Percentiles rank a stretch among this genome's conserved stretches.
These are phyloP conservation scores for Gortyna flavago DNA, from an alignment of 2,888 invertebrate species.

Conservation along the genomic window DNA sequence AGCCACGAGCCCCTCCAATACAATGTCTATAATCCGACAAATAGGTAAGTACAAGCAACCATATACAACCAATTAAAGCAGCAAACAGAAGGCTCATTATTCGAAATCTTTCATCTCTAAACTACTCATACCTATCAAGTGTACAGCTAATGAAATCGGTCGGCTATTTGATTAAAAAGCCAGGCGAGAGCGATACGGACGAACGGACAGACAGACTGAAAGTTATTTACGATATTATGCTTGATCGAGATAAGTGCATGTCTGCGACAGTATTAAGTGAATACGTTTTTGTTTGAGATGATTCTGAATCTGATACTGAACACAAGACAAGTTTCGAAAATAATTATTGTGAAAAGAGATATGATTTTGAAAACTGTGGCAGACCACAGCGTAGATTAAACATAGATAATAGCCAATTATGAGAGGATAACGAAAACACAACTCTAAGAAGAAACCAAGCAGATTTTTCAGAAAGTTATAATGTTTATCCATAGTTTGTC, in stretches of 20 bases:
- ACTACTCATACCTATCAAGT: constrained; percentile 41
- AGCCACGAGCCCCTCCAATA: neutral
- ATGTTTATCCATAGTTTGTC: neutral
- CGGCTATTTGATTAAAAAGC: constrained; percentile 49
- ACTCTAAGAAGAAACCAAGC: neutral
- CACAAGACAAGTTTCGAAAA: neutral
- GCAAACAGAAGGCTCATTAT: constrained; percentile 14
- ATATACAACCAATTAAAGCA: neutral
- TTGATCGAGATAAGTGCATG: constrained; percentile 40
- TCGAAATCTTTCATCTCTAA: constrained; percentile 46
- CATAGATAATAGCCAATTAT: neutral
- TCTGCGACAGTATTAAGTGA: constrained; percentile 39
- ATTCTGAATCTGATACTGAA: constrained; percentile 5
- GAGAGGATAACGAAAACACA: neutral
- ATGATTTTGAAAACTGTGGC: neutral
- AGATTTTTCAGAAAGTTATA: neutral
- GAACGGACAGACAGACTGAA: constrained; percentile 67
- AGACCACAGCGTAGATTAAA: neutral
- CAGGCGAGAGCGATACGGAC: constrained; percentile 68
- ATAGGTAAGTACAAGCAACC: neutral
- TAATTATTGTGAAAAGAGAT: neutral
- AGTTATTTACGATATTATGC: constrained; percentile 72
- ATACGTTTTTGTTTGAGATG: constrained; percentile 26
- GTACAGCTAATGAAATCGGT: constrained; percentile 54
- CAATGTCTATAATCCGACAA: neutral